Evolutionary conservation across 2,113 vertebrate species (phyloP), one percentile per base, ranked within the genome.

Genomic region (Tenebrosternarchus preto): DNA sequence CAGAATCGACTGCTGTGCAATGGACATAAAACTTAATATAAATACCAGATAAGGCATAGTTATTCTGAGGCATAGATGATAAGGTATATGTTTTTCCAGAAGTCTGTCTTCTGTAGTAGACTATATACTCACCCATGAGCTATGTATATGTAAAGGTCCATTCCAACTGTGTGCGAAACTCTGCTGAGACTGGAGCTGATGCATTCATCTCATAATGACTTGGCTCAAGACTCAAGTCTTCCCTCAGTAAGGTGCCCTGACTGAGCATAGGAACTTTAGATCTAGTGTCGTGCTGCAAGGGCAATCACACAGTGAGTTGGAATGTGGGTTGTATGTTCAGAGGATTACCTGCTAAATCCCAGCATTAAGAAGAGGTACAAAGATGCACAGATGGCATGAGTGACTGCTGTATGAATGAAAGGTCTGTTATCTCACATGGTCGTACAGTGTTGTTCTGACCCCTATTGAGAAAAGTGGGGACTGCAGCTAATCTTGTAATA

Each of bases 401-500:
- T 36, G 55, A 36, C 61, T 50, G 63, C 36, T 68, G 59, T 15
- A 7, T 25, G 60, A 71, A 33, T 70, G 50, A 69, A 67, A 33
- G 60, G 46, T 39, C 9, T 76, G 16, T 33, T 27, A 50, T 24
- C 8, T 16, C 64, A 20, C 36, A 64, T 39, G 55, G 56, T 77
- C 12, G 55, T 1, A 53, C 59, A 59, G 85, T 72, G 78, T 80
- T 72, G 82, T 76, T 5, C 83, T 88, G 87, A 82, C 88, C 76
- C 86, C 87, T 88, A 12, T 12, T 85, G 85, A 71, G 4, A 43
- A 3, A 80, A 66, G 15, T 8, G 16, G 55, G 55, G 25, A 78
- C 39, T 1, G 6, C 81, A 72, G 39, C 25, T 31, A 27, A 29
- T 39, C 39, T 5, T 20, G 11, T 29, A 36, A 64, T 3, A 31